These are phyloP conservation scores for Varecia variegata DNA, from an alignment of 2,797 vertebrate species.

Conservation along the genomic window DNA sequence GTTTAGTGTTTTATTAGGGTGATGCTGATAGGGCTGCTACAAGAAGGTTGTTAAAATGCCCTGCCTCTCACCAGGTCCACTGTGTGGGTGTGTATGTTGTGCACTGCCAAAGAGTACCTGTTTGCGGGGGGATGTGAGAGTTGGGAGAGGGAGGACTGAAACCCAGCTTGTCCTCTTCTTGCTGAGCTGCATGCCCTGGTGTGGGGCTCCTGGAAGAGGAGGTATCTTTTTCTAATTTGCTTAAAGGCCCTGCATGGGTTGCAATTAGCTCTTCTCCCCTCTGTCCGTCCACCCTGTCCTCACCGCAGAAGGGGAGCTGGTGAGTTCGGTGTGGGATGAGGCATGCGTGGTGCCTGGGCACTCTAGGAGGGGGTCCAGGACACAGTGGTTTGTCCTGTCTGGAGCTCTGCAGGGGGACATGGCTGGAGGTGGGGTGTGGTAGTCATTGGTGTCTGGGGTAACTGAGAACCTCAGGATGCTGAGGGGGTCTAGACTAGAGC, in stretches of 20 bases:
- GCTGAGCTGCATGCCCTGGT: neutral
- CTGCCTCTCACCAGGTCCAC: neutral
- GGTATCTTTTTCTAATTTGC: conserved; percentile 23
- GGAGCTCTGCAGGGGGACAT: neutral
- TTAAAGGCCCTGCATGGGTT: neutral
- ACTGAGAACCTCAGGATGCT: neutral
- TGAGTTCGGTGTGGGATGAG: neutral
- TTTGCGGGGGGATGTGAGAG: neutral
- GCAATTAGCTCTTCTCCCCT: neutral
- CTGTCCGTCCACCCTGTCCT: neutral
- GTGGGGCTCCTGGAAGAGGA: neutral
- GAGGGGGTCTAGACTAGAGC: neutral
- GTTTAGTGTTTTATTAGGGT: neutral
- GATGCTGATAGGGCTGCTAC: neutral
- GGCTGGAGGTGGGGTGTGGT: neutral
- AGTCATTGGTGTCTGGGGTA: neutral
- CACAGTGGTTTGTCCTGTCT: neutral
- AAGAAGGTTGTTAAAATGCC: neutral
- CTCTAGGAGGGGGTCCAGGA: neutral
- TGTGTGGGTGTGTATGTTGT: neutral
- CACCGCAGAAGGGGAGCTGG: neutral
- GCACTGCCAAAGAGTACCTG: neutral
- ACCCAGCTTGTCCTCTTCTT: neutral
- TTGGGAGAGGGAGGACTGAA: neutral
- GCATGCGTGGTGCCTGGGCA: neutral